A percentile compares a stretch with the other conserved stretches of the same genome.
Conservation (phyloP, 2,113 vertebrate genomes). For the Miniopterus natalensis region DNA sequence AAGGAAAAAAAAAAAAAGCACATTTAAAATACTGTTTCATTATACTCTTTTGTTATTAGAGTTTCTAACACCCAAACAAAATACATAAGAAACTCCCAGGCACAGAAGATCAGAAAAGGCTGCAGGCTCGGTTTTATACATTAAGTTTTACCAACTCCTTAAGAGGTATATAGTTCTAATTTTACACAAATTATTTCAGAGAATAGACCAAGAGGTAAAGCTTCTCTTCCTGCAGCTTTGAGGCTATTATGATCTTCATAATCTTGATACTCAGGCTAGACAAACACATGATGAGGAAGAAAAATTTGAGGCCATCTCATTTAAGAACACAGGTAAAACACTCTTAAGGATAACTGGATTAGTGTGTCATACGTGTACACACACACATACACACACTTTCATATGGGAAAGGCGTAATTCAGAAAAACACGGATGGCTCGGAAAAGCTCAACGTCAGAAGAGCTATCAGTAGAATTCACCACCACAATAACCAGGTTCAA, state of each 20-base stretch:
- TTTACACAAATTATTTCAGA: not conserved
- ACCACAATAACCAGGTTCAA: not conserved
- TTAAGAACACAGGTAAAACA: not conserved
- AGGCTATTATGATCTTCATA: not conserved
- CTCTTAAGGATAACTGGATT: not conserved
- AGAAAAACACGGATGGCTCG: not conserved
- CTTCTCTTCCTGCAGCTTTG: not conserved
- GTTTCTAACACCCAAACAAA: conserved; percentile 2
- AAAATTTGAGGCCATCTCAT: not conserved
- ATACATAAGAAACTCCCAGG: not conserved
- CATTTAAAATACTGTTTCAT: not conserved
- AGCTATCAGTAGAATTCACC: not conserved
- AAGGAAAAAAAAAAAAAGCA: not conserved
- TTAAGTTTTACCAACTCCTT: not conserved
- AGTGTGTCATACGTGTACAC: not conserved
- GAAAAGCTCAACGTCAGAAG: not conserved
- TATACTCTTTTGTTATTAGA: not conserved
- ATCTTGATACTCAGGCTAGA: not conserved
- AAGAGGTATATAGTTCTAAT: not conserved
- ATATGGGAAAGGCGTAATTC: not conserved
- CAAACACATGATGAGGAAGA: not conserved
- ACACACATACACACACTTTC: not conserved
- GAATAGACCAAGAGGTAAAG: not conserved
- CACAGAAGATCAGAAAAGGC: not conserved
- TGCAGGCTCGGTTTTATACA: not conserved